phyloP scores from a whole-genome alignment of 2,888 invertebrate species.

The Desoria tigrina region DNA sequence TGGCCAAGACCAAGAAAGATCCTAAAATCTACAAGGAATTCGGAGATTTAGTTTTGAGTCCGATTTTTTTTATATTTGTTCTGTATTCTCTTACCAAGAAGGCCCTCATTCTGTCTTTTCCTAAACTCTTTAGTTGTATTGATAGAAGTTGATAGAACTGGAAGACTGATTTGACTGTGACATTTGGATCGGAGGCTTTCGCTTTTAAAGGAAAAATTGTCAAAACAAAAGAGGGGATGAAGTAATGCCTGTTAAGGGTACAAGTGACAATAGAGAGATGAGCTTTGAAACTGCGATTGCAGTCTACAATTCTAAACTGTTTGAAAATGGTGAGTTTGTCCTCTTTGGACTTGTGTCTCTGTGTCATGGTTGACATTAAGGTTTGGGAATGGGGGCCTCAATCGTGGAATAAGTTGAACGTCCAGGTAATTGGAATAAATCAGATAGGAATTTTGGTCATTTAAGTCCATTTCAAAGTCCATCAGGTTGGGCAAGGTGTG shows the following conservation, averaged over 20 bases:
- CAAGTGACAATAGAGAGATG: slow-evolving; percentile 3
- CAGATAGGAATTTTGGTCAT: slow-evolving; percentile 4
- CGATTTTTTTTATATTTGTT: no score
- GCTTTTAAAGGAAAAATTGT: slow-evolving; percentile 25
- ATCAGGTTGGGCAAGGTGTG: background rate
- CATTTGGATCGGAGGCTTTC: background rate
- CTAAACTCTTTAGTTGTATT: background rate
- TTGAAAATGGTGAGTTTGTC: no score
- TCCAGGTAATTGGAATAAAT: slow-evolving; percentile 24
- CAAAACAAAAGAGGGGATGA: background rate
- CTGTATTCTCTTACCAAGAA: slow-evolving; percentile 14
- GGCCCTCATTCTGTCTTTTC: slow-evolving; percentile 7
- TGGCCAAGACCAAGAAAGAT: background rate
- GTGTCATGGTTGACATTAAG: no score
- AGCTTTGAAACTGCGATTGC: no score
- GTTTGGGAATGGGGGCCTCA: background rate
- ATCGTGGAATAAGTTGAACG: background rate
- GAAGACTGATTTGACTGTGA: slow-evolving; percentile 17
- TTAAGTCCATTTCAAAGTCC: slow-evolving; percentile 2
- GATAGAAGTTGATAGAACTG: background rate
- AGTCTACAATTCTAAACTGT: no score
- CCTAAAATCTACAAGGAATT: background rate
- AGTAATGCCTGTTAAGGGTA: no score
- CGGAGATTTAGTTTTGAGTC: background rate
- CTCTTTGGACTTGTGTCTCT: no score